Base-by-base conservation (phyloP, 2,888 invertebrate genomes). In the Embidobia sp. region DNA sequence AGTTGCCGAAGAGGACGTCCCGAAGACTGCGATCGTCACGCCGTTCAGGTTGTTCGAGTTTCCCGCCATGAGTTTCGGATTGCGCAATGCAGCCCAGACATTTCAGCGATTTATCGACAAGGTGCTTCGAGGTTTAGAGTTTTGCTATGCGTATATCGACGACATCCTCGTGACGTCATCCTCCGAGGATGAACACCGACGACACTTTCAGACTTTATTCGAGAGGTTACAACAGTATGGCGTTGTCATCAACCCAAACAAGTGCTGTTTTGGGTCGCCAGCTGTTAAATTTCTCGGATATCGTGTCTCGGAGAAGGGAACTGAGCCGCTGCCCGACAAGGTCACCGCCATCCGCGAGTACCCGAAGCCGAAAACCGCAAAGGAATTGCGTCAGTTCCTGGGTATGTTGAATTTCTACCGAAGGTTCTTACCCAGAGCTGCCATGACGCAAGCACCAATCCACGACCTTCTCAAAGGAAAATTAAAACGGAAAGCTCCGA, bases 11-110 rank as follows among this genome's bases (percentile, higher is more conserved):
- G 57, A 64, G 19, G 49, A 73, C 35, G 16, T 31, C 0, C n/a
- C 27, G 1, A 73, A 73, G n/a, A 73, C 64, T 1, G 73, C 73
- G 11, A 80, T 86, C 2, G 83, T 59, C 0, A 86, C 85, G 6
- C 85, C 85, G 0, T 85, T 86, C 51, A 84, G 85, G 3, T 69
- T 85, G 1, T 87, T 79, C 33, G 85, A 87, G 46, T 84, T 81
- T 29, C 33, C 72, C 0, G 33, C 44, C 3, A 86, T 85, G 85
- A 66, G 81, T 0, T 85, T 85, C 35, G 85, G 84, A 1, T 67
- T 86, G 0, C 59, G 82, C 0, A 87, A 85, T 42, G 81, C 83
- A 0, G 77, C 79, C 0, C 80, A 80, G 18, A 83, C 83, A 0
- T 84, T 84, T 13, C 80, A 72, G 18, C 31, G 76, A 0, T 83